These are phyloP conservation scores for Rhombomys opimus DNA, from an alignment of 2,113 vertebrate genomes.

Conservation along the genomic window DNA sequence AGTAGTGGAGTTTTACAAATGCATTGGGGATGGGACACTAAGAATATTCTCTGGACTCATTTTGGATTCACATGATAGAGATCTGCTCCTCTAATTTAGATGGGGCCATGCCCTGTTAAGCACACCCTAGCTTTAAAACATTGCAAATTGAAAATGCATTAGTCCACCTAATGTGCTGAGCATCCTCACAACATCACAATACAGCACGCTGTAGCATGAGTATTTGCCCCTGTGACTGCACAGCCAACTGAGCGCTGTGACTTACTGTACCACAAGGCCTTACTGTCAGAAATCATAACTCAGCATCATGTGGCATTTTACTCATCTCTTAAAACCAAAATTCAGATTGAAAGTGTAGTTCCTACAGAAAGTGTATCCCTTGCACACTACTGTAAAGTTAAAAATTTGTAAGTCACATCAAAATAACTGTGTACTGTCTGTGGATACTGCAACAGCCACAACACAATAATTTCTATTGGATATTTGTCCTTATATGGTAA, in stretches of 20 bases:
- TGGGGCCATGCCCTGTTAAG: background rate
- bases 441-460: background rate
- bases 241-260: background rate
- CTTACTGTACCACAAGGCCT: background rate
- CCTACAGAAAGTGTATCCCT: background rate
- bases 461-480: background rate
- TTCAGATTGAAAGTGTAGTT: background rate
- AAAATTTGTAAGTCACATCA: background rate
- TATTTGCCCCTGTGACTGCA: background rate
- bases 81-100: background rate
- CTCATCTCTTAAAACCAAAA: background rate
- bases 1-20: background rate
- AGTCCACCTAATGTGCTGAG: background rate
- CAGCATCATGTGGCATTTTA: background rate
- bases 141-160: background rate
- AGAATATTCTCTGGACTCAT: slow-evolving; percentile 19
- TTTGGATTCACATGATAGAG: background rate
- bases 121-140: background rate
- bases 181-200: background rate
- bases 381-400: background rate
- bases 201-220: background rate
- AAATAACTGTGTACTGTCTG: background rate
- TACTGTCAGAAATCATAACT: background rate
- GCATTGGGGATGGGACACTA: background rate
- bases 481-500: background rate